Base-by-base conservation (phyloP, 2,797 vertebrate species). In the Enteromius trimaculatus region DNA sequence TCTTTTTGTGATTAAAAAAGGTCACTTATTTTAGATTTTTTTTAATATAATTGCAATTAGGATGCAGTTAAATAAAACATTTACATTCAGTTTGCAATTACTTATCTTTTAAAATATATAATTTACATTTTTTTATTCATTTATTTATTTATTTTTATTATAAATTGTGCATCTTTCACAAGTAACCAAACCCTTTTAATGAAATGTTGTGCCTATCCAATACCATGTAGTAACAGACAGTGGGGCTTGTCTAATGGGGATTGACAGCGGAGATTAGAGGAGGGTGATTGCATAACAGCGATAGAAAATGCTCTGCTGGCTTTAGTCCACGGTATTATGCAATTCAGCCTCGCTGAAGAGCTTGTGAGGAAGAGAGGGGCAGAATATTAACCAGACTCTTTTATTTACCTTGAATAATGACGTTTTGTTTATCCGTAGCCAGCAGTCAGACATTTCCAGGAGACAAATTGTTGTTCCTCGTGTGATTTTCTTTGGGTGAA, bases 231-330 rank as follows among this genome's bases (percentile, higher is more conserved):
- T 34, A 53, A 23, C 34, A 70, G 49, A 81, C 81, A 87, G 37
- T 47, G 39, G 49, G 64, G 76, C 78, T 74, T 86, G 87, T 78
- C 19, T 88, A 89, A 90, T 84, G 83, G 68, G 84, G 79, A 82
- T 86, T 88, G 88, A 88, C 90, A 88, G 87, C 84, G 69, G 76
- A 60, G 87, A 85, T 70, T 89, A 90, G 80, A 87, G 79, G 70
- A 85, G 65, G 19, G 47, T 71, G 53, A 81, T 93, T 93, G 72
- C 90, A 80, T 92, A 92, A 93, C 81, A 37, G 17, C 34, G 17
- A 37, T n/a, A 23, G 72, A 68, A 68, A 66, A 58, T 4, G 9
- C 81, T 31, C 74, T 80, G 84, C 83, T 90, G 39, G 68, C 44
- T 51, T 74, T 82, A 84, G 65, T 75, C 78, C n/a, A 64, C 6